A percentile compares a stretch with the other conserved stretches of the same genome.
phyloP scores from a whole-genome alignment of 2,797 vertebrate genomes.

The Rhadinocentrus ornatus region DNA sequence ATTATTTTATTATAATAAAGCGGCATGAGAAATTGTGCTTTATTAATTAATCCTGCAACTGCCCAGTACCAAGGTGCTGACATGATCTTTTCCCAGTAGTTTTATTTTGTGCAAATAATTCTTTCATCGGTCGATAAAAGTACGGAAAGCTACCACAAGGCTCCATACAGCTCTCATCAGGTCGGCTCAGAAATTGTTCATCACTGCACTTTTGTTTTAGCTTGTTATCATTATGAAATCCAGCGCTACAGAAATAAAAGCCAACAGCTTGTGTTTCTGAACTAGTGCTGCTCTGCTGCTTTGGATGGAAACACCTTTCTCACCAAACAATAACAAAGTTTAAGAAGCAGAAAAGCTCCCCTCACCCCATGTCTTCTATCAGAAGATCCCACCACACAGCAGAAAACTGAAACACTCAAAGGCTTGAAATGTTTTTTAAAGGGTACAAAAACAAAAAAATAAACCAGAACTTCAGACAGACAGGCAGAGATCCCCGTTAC shows the following conservation, averaged over 20 bases:
- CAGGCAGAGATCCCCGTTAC: conserved; percentile 25
- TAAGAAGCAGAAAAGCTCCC: conserved; percentile 30
- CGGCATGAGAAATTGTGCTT: too few species aligned
- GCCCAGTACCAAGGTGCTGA: too few species aligned
- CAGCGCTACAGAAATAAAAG: conserved; percentile 11
- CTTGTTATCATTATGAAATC: conserved; percentile 29
- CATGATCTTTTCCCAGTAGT: too few species aligned
- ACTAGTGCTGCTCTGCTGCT: conserved; percentile 27
- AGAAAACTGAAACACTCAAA: conserved; percentile 10
- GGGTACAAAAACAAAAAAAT: neutral
- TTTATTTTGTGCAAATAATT: too few species aligned
- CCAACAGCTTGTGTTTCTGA: conserved; percentile 44
- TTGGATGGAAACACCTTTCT: conserved; percentile 21
- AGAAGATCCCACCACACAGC: conserved; percentile 12
- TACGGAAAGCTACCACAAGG: neutral
- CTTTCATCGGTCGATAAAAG: too few species aligned
- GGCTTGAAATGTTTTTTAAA: conserved; percentile 39
- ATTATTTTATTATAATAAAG: too few species aligned
- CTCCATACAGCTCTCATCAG: conserved; percentile 15
- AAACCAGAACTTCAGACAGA: conserved; percentile 24
- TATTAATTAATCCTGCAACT: too few species aligned
- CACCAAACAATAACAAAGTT: conserved; percentile 6
- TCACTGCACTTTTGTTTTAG: conserved; percentile 22
- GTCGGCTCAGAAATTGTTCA: conserved; percentile 12
- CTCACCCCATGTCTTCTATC: conserved; percentile 7